These are phyloP conservation scores for Sebastes schlegelii DNA, from an alignment of 2,113 vertebrate species.

Conservation along the genomic window DNA sequence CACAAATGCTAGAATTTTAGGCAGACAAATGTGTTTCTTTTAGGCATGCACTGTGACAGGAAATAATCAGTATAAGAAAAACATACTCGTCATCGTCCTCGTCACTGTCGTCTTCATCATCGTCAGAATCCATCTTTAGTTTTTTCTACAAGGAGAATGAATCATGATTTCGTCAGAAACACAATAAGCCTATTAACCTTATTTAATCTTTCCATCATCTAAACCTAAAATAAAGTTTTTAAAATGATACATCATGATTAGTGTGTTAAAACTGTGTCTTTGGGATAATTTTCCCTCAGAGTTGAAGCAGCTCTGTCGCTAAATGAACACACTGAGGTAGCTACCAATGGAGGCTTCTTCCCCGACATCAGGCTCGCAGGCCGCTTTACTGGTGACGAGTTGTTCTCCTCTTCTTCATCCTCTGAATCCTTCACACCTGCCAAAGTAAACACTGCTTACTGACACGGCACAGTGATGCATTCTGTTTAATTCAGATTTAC, in stretches of 20 bases:
- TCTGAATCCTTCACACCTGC: constrained; percentile 84
- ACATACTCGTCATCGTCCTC: constrained; percentile 79
- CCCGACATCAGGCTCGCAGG: constrained; percentile 69
- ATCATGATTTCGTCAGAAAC: fast-evolving
- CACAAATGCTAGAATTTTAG: not conserved
- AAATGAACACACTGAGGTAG: not conserved
- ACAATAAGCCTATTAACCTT: too few relatives aligned
- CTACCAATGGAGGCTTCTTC: constrained; percentile 74
- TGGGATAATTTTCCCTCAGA: not conserved
- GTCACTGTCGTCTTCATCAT: constrained; percentile 69
- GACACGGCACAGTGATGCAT: not conserved
- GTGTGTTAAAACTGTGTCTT: not conserved
- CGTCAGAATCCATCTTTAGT: constrained; percentile 84
- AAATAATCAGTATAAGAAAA: not conserved
- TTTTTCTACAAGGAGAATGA: constrained; percentile 78
- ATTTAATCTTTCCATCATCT: not conserved
- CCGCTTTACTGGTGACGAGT: constrained; percentile 83
- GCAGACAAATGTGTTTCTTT: not conserved
- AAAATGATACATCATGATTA: too few relatives aligned
- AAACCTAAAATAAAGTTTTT: not conserved
- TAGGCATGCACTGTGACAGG: not conserved
- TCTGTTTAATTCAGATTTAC: not conserved
- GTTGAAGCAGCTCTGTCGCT: not conserved
- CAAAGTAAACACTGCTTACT: constrained; percentile 18
- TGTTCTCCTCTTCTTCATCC: constrained; percentile 85